Conservation (phyloP, 1,140 invertebrate genomes). For the Hypothenemus hampei region DNA sequence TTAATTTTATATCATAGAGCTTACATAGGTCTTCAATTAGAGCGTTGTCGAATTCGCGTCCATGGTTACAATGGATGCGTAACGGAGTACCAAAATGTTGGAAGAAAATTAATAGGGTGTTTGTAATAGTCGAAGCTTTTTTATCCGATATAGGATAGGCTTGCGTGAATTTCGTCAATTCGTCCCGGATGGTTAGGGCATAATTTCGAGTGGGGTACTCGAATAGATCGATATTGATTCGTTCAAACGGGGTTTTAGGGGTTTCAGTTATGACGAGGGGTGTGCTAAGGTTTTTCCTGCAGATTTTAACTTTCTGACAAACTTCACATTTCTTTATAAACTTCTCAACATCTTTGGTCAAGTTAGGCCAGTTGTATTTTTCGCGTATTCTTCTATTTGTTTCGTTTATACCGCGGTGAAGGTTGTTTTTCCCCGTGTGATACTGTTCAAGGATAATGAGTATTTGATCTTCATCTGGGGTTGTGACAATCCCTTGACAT, state of each 20-base stretch:
- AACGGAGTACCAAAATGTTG: constrained; percentile 15
- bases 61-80: constrained; percentile 6
- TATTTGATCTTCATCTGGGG: no score
- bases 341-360: no score
- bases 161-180: constrained; percentile 19
- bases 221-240: constrained; percentile 18
- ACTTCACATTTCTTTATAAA: background rate
- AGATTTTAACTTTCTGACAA: background rate
- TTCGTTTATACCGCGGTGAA: background rate
- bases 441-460: no score
- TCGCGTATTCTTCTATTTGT: background rate
- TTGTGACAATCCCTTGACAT: no score
- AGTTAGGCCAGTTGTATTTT: no score
- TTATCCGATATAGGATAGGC: constrained; percentile 9
- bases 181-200: constrained; percentile 14
- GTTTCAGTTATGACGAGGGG: constrained; percentile 6
- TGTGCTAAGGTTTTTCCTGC: background rate
- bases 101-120: constrained; percentile 8
- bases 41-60: background rate
- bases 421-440: background rate
- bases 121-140: constrained; percentile 1
- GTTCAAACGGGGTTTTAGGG: constrained; percentile 13
- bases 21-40: constrained; percentile 8
- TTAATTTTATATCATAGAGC: constrained; percentile 6
- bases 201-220: constrained; percentile 18